Conservation (phyloP, 2,113 vertebrate species). For the Chlorodrepanis virens region DNA sequence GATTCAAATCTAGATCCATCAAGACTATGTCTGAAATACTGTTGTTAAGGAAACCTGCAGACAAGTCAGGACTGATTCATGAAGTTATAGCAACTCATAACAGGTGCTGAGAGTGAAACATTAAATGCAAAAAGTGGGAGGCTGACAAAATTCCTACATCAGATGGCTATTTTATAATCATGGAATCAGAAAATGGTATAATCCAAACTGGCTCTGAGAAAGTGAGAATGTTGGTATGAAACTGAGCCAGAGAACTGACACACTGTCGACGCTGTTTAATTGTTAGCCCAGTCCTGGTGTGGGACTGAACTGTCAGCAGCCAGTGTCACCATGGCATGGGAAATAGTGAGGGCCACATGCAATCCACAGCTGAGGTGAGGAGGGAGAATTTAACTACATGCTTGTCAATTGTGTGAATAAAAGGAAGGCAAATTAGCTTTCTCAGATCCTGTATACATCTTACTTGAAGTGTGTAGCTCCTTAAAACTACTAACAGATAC, state of each 20-base stretch:
- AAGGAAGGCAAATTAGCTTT: background rate
- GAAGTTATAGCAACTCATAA: background rate
- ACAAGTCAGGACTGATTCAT: background rate
- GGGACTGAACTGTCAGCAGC: background rate
- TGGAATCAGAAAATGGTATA: background rate
- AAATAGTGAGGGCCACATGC: background rate
- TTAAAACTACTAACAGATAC: background rate
- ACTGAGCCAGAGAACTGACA: background rate
- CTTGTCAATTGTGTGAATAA: background rate
- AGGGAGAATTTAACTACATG: background rate
- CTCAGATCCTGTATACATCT: background rate
- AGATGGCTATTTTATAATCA: background rate
- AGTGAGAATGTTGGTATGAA: background rate
- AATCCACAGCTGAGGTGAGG: background rate
- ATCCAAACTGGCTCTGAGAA: background rate
- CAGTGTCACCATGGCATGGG: background rate
- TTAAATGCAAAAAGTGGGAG: background rate
- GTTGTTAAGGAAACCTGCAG: slow-evolving; percentile 7
- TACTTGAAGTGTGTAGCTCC: background rate
- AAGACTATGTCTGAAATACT: background rate
- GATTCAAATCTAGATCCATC: background rate
- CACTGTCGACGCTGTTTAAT: background rate
- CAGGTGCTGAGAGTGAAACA: background rate
- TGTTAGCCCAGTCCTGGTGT: background rate
- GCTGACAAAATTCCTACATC: background rate